A percentile compares a stretch with the other conserved stretches of the same genome.
These are phyloP conservation scores for Nezara viridula DNA, from an alignment of 2,888 invertebrate genomes.

Conservation along the genomic window DNA sequence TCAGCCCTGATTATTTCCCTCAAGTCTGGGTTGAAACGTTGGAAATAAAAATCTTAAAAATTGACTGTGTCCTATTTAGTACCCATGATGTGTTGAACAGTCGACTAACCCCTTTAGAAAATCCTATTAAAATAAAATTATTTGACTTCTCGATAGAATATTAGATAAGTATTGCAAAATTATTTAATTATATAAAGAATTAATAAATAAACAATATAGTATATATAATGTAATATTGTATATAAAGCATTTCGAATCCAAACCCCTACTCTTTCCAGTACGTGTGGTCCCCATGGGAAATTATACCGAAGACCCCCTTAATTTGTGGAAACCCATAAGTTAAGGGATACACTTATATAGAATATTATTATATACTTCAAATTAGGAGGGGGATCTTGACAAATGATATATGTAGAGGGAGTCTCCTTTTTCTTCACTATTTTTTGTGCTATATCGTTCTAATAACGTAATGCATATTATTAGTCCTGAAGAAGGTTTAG, in stretches of 20 bases:
- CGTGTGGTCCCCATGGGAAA: background rate
- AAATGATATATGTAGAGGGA: background rate
- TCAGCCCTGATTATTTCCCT: too few species aligned
- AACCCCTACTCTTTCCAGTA: background rate
- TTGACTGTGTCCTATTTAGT: too few species aligned
- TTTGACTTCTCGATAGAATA: too few species aligned
- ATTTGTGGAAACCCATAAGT: background rate
- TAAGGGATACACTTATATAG: background rate
- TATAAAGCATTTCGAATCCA: conserved; percentile 4
- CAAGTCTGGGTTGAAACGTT: too few species aligned
- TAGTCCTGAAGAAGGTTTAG: too few species aligned
- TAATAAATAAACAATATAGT: background rate
- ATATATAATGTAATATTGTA: background rate
- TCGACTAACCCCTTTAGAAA: too few species aligned
- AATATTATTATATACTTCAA: background rate
- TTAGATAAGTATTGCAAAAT: too few species aligned
- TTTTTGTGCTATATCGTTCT: background rate
- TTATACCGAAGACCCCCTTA: background rate
- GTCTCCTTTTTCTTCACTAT: background rate
- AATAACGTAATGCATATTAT: too few species aligned
- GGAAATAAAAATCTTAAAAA: too few species aligned
- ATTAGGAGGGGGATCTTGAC: background rate
- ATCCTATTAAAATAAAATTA: too few species aligned
- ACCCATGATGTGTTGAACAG: too few species aligned
- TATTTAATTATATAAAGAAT: too few species aligned